Conservation (phyloP, 2,113 vertebrate genomes). For the Piliocolobus tephrosceles region DNA sequence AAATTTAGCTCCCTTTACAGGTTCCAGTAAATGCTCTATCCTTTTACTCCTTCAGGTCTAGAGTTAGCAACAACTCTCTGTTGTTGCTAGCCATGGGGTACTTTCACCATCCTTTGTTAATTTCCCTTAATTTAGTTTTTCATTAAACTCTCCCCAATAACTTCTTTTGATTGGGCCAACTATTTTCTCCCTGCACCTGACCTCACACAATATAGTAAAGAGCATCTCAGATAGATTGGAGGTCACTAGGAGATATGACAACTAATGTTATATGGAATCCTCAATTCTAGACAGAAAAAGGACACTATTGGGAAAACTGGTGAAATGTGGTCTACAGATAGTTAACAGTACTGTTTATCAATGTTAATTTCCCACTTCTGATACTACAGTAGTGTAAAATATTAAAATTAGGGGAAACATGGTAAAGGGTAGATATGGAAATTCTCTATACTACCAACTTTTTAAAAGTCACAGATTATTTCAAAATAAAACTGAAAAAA, state of each 20-base stretch:
- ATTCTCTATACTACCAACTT: background rate
- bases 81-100: background rate
- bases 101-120: background rate
- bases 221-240: background rate
- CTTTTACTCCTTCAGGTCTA: background rate
- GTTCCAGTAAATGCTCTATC: background rate
- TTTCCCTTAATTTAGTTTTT: background rate
- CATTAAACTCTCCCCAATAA: background rate
- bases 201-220: background rate
- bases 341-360: background rate
- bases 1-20: background rate
- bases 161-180: background rate
- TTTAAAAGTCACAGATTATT: background rate
- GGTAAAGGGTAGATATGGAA: background rate
- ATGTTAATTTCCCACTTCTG: background rate
- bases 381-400: background rate
- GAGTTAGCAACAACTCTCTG: background rate
- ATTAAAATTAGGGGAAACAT: background rate
- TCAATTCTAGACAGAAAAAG: background rate
- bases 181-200: background rate
- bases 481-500: background rate
- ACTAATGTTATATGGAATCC: background rate
- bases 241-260: background rate
- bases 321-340: background rate
- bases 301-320: background rate